phyloP scores from a whole-genome alignment of 2,888 invertebrate genomes.

The Caenorhabditis virilis region DNA sequence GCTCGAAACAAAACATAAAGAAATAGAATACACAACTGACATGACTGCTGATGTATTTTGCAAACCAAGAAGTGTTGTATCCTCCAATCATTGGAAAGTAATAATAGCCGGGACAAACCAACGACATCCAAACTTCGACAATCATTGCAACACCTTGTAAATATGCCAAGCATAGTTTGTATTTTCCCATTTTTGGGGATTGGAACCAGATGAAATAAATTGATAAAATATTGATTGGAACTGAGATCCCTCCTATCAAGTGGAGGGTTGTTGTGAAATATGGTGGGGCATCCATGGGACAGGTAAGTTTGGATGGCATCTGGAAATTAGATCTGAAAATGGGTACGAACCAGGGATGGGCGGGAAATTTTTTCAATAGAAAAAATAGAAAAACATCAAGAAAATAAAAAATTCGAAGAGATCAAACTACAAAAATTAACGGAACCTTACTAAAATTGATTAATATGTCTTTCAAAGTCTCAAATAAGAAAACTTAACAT shows the following conservation, averaged over 20 bases:
- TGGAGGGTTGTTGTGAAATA: background rate
- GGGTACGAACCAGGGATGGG: too few species aligned
- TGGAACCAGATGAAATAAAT: background rate
- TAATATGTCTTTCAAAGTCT: too few species aligned
- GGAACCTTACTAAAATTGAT: too few species aligned
- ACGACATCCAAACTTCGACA: slow-evolving; percentile 24
- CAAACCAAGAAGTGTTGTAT: slow-evolving; percentile 4
- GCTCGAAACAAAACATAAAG: slow-evolving; percentile 16
- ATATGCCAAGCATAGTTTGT: background rate
- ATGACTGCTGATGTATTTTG: background rate
- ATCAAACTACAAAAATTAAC: too few species aligned
- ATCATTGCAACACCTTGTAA: slow-evolving; percentile 9
- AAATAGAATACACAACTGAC: background rate
- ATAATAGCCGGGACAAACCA: slow-evolving; percentile 22
- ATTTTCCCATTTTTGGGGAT: background rate
- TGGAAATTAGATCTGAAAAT: too few species aligned
- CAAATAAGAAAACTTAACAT: too few species aligned
- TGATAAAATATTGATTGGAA: background rate
- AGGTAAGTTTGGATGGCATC: background rate
- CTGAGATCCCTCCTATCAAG: background rate
- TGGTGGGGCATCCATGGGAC: background rate
- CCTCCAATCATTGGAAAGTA: slow-evolving; percentile 25
- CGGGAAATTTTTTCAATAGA: too few species aligned
- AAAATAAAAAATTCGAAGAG: too few species aligned
- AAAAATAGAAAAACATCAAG: too few species aligned